Evolutionary conservation across 2,888 invertebrate genomes (phyloP), one percentile per base, ranked within the genome.

Genomic region (Melanostoma scalare): DNA sequence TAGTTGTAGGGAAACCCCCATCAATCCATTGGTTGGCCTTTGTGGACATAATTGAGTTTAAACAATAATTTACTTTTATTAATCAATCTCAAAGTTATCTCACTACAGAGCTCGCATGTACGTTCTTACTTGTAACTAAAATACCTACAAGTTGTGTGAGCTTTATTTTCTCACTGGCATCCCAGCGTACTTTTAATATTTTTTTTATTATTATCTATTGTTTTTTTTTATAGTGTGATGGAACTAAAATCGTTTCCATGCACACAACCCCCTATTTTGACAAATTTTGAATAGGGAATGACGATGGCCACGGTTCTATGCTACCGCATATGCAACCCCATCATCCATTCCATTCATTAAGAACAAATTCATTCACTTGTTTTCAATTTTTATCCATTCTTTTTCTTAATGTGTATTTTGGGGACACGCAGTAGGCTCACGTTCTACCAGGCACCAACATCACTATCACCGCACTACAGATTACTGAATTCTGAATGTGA

Each of bases 51-150:
- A 20, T 20, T 30, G 10, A 50, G 20, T 20, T 56, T 30, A 38
- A 65, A 33, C 33, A 40, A 53, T 52, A 33, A 42, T 35, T 6
- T 53, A 44, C 36, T 53, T 72, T 53, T 4, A 44, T 63, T 40
- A 53, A 61, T 46, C 53, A 36, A 48, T 69, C 30, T 48, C 10
- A 55, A 69, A 44, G 36, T 46, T 50, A 65, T 52, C 50, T 10
- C 33, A 52, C 33, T 33, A 30, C 30, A 40, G n/a, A 9, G 38
- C 10, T 56, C 30, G 55, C 38, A 38, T 38, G 6, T 52, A 52
- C 2, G 30, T 50, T 52, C 3, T 40, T 3, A 38, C 50, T 65
- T 50, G 31, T 52, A 65, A 40, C n/a, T 65, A n/a, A 10, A 40
- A 30, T 63, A 20, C 38, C 20, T 38, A 36, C 35, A 9, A 6